Conservation (phyloP, 2,797 vertebrate genomes). For the Tenualosa ilisha region DNA sequence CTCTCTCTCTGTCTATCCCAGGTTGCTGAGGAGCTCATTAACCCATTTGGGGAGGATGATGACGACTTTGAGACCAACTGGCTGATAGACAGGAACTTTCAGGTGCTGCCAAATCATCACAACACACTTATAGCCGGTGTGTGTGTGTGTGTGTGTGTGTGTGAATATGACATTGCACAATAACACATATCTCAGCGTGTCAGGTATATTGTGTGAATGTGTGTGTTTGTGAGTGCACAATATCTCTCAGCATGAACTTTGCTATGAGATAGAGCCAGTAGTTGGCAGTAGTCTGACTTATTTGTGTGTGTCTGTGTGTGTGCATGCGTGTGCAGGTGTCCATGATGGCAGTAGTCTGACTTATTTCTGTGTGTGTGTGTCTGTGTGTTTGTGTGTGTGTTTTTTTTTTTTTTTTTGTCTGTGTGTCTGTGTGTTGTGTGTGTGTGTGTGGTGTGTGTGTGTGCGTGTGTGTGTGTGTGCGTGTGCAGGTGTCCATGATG, state of each 20-base stretch:
- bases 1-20: conserved; percentile 48
- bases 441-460: not conserved
- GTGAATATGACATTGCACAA: too few species aligned
- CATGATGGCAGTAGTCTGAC: too few species aligned
- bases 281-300: too few species aligned
- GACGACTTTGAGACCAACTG: conserved; percentile 94
- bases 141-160: conserved; percentile 49
- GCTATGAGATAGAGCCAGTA: too few species aligned
- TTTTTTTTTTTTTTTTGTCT: not conserved
- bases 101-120: too few species aligned
- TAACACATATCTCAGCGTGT: not conserved
- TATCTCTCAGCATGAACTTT: too few species aligned
- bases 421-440: conserved; percentile 11
- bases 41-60: conserved; percentile 93
- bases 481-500: not conserved
- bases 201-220: too few species aligned
- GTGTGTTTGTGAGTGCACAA: conserved; percentile 56
- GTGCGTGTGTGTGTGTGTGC: not conserved
- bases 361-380: conserved; percentile 13
- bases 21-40: conserved; percentile 93
- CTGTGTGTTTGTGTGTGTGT: conserved; percentile 71
- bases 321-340: conserved; percentile 61
- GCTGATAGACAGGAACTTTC: conserved; percentile 91
- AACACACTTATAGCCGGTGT: too few species aligned
- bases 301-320: too few species aligned